These are phyloP conservation scores for Pissodes strobi DNA, from an alignment of 1,140 invertebrate species.

Conservation along the genomic window DNA sequence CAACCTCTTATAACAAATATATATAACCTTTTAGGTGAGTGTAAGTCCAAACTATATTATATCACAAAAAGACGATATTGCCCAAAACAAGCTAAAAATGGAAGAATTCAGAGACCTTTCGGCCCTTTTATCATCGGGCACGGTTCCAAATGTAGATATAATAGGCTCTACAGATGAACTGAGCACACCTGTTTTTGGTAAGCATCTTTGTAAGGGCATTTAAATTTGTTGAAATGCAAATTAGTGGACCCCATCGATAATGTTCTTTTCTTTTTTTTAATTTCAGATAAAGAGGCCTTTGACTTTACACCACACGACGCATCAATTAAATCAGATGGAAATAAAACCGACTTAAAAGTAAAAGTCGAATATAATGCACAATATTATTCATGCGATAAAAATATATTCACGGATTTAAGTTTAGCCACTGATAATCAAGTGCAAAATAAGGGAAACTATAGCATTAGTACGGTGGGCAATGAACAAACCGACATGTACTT, in stretches of 20 bases:
- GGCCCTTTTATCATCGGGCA: conserved; percentile 25
- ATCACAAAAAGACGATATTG: conserved; percentile 10
- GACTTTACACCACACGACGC: conserved; percentile 9
- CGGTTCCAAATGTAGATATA: conserved; percentile 16
- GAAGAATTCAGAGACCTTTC: conserved; percentile 47
- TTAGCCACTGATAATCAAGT: conserved; percentile 8
- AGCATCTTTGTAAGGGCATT: conserved; percentile 11
- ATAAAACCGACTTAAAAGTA: conserved; percentile 25
- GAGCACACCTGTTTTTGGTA: conserved; percentile 43
- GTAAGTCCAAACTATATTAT: conserved; percentile 15
- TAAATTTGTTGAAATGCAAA: conserved; percentile 3
- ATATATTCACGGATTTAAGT: conserved; percentile 2
- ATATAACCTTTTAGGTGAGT: conserved; percentile 37
- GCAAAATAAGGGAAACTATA: neutral
- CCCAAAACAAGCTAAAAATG: conserved; percentile 45
- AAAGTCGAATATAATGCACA: conserved; percentile 30
- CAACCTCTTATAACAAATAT: no score
- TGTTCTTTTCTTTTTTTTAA: conserved; percentile 4
- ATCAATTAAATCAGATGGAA: conserved; percentile 21
- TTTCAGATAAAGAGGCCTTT: conserved; percentile 38
- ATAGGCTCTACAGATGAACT: conserved; percentile 46
- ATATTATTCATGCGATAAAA: conserved; percentile 7
- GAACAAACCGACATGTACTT: conserved; percentile 17
- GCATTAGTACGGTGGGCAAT: conserved; percentile 10
- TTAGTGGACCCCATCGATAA: neutral